phyloP scores from a whole-genome alignment of 2,113 vertebrate genomes.

The Toxotes jaculatrix region DNA sequence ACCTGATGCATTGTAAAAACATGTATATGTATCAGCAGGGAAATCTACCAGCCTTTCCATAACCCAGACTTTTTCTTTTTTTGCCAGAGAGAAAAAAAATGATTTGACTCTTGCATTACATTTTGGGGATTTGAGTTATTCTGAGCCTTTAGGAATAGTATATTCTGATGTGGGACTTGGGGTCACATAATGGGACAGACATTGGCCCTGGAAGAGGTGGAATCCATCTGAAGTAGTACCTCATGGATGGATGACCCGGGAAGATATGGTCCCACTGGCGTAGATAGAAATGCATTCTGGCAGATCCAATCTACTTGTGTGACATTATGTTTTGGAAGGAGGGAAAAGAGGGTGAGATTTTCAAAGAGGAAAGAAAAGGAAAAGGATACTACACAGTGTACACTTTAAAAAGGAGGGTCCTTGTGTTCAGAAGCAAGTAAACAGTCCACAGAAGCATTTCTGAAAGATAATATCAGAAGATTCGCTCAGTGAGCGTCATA shows the following conservation, averaged over 20 bases:
- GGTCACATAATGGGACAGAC: conserved; percentile 50
- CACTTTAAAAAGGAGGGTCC: not conserved
- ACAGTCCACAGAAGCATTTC: not conserved
- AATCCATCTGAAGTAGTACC: conserved; percentile 35
- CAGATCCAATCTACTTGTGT: conserved; percentile 57
- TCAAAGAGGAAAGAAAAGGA: conserved; percentile 3
- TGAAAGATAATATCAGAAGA: not conserved
- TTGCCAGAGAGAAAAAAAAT: conserved; percentile 6
- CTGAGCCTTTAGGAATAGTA: conserved; percentile 23
- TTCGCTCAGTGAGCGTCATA: not conserved
- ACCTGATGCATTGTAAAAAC: conserved; percentile 8
- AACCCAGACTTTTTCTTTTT: not conserved
- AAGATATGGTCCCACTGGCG: conserved; percentile 38
- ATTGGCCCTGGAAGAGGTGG: conserved; percentile 11
- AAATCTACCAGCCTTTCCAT: conserved; percentile 15
- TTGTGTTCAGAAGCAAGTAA: not conserved
- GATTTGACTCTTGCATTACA: conserved; percentile 27
- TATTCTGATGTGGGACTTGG: conserved; percentile 42
- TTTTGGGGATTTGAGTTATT: conserved; percentile 31
- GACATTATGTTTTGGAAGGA: conserved; percentile 32
- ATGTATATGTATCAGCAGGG: conserved; percentile 28
- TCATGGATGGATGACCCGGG: conserved; percentile 54
- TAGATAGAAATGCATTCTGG: conserved; percentile 42
- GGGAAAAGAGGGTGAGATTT: not conserved
- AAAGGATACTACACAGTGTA: not conserved